Evolutionary conservation across 2,113 vertebrate species (phyloP), one percentile per base, ranked within the genome.

Genomic region (Myanophis thanlyinensis): DNA sequence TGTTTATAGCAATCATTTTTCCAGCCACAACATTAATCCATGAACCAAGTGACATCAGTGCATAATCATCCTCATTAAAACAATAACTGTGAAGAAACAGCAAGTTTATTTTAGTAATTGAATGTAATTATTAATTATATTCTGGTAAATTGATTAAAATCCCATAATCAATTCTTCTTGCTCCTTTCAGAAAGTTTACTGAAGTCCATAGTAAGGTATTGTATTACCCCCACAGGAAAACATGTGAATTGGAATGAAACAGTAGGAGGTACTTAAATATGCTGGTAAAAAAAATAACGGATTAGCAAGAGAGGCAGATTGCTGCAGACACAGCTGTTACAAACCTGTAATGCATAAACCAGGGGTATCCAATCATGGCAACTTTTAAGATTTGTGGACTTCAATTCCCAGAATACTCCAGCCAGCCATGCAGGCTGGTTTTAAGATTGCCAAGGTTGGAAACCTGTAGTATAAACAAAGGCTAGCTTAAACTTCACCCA

Each of bases 1-100:
- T 98, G 96, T 98, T 96, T 95, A 99, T 98, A 96, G 95, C 97
- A 27, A 97, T 98, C 98, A 99, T 98, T 97, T 98, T 99, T 73
- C 97, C 99, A 13, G 96, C 97, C 95, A 99, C 98, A 47, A 98
- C 96, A 0, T 94, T 97, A 94, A 99, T 95, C 97, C 98, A 98
- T 94, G 98, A 98, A 49, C 94, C 97, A 95, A 99, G 97, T 12
- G 98, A 98, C 94, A 99, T 97, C 97, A 97, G 95, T 44, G 97
- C 97, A 87, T 98, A 95, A 97, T 98, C 98, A 95, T 97, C 97
- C 94, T 98, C 97, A 96, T 96, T 98, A 98, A 98, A 99, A 88
- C 98, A 98, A 96, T 99, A 98, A 95, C 99, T 99, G 97, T 1
- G 30, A 96, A 97, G 95, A 97, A 97, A 97, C 94, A 96, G 40